phyloP scores from a whole-genome alignment of 2,113 vertebrate genomes.

The Dasypus novemcinctus region DNA sequence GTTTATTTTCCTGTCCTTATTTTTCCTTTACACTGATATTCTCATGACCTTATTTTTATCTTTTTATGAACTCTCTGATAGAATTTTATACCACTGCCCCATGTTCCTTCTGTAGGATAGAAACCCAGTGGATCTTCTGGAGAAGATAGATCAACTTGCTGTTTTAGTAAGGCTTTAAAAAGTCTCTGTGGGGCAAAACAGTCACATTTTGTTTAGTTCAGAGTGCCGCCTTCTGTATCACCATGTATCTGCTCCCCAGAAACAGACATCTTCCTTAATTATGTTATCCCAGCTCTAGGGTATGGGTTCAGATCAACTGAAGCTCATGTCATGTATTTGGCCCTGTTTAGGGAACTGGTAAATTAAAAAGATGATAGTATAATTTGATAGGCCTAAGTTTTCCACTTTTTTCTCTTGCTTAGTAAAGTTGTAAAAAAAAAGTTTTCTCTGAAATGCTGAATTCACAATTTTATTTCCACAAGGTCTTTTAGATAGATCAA shows the following conservation, averaged over 20 bases:
- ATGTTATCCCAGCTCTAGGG: background rate
- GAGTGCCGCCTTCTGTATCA: background rate
- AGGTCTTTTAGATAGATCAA: background rate
- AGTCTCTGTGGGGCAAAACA: background rate
- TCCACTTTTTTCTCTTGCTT: background rate
- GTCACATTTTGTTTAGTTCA: background rate
- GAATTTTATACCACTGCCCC: background rate
- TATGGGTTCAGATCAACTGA: background rate
- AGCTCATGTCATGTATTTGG: background rate
- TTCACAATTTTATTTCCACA: background rate
- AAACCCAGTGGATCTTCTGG: background rate
- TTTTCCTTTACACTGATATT: background rate
- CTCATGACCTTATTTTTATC: background rate
- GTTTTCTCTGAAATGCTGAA: background rate
- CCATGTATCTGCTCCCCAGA: background rate
- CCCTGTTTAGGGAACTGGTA: background rate
- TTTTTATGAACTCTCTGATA: background rate
- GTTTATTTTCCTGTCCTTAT: background rate
- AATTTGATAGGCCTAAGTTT: background rate
- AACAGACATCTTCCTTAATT: background rate
- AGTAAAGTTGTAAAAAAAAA: background rate
- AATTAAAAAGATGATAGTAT: background rate
- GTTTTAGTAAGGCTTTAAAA: background rate
- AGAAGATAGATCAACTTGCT: background rate
- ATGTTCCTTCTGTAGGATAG: background rate